A percentile compares a stretch with the other conserved stretches of the same genome.
These are phyloP conservation scores for Rhagoletis pomonella DNA, from an alignment of 1,140 invertebrate genomes.

Conservation along the genomic window DNA sequence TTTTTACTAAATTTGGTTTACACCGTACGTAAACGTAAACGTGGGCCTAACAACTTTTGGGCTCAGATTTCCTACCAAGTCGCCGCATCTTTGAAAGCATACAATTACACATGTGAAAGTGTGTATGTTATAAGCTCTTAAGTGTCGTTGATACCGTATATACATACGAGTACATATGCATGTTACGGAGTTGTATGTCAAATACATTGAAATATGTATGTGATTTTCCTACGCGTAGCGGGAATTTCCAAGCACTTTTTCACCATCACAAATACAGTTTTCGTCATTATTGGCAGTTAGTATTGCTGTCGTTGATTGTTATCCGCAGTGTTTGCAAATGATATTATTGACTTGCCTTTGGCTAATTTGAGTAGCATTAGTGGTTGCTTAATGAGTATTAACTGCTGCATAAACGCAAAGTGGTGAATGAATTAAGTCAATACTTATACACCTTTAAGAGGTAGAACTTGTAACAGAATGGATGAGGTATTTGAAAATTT, in stretches of 20 bases:
- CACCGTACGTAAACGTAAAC: too few relatives aligned
- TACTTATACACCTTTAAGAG: too few relatives aligned
- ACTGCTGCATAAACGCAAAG: neutral
- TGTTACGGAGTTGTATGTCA: neutral
- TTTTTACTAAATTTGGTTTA: too few relatives aligned
- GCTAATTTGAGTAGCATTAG: constrained; percentile 2
- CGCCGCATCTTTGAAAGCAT: too few relatives aligned
- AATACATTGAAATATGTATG: neutral
- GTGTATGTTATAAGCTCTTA: neutral
- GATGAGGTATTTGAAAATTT: too few relatives aligned
- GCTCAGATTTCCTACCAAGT: too few relatives aligned
- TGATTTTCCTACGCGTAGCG: neutral
- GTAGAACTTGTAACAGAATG: too few relatives aligned
- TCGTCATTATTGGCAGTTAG: constrained; percentile 34
- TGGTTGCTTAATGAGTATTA: constrained; percentile 31
- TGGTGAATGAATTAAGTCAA: too few relatives aligned
- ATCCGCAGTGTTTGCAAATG: constrained; percentile 16
- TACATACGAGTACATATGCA: neutral
- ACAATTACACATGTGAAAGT: too few relatives aligned
- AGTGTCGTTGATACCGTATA: neutral
- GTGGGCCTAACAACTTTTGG: too few relatives aligned
- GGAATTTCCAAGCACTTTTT: constrained; percentile 5
- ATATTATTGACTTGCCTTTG: constrained; percentile 18
- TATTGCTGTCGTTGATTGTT: neutral
- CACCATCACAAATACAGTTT: constrained; percentile 17